Evolutionary conservation across 1,140 invertebrate genomes (phyloP).

Genomic region (Cephus cinctus): DNA sequence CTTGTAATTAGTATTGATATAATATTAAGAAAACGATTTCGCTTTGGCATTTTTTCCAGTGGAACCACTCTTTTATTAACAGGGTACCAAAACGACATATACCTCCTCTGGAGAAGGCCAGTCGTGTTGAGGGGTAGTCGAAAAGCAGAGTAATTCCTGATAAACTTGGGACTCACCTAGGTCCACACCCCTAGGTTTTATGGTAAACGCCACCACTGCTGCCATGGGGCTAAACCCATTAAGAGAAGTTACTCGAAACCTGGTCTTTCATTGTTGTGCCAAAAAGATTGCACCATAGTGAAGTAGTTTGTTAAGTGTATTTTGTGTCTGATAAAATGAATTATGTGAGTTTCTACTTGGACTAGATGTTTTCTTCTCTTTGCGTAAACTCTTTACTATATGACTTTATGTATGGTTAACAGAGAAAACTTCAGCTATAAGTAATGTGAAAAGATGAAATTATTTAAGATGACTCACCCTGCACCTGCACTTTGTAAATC

Average conservation of each 20-base stretch:
- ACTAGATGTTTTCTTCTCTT: too few relatives aligned
- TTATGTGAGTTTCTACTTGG: too few relatives aligned
- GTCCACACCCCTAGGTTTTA: conserved; percentile 52
- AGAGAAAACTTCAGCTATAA: too few relatives aligned
- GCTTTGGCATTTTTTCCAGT: conserved; percentile 19
- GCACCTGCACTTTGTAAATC: conserved; percentile 65
- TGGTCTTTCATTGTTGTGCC: neutral
- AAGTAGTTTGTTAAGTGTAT: too few relatives aligned
- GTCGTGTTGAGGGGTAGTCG: conserved; percentile 49
- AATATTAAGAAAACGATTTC: too few relatives aligned
- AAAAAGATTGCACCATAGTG: too few relatives aligned
- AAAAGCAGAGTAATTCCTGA: conserved; percentile 56
- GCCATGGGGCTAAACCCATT: conserved; percentile 48
- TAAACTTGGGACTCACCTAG: conserved; percentile 54
- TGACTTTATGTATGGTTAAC: too few relatives aligned
- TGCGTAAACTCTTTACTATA: too few relatives aligned
- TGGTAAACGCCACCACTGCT: conserved; percentile 52
- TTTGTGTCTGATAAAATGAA: too few relatives aligned
- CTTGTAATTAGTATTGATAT: too few relatives aligned
- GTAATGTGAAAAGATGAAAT: too few relatives aligned
- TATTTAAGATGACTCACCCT: conserved; percentile 46
- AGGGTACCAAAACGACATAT: conserved; percentile 21
- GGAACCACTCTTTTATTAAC: conserved; percentile 13
- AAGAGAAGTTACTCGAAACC: conserved; percentile 35
- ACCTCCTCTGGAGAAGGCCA: conserved; percentile 52